Percentiles rank a stretch among this genome's conserved stretches.
Evolutionary conservation across 2,888 invertebrate species (phyloP).

Genomic region (Frankliniella intonsa): DNA sequence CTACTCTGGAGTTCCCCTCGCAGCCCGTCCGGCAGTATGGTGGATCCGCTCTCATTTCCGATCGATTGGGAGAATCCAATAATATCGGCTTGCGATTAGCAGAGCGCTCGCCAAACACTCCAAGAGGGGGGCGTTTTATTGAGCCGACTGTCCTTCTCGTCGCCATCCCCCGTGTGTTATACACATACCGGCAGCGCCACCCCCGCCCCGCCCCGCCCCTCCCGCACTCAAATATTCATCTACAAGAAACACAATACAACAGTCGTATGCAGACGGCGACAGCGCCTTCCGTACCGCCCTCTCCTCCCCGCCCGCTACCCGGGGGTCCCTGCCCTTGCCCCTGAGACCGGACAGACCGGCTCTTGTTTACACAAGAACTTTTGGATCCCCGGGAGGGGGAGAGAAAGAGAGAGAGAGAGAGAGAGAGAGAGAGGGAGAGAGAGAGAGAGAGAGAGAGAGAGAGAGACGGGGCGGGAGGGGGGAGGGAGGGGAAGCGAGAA

Average conservation of each 20-base stretch:
- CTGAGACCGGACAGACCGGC: neutral
- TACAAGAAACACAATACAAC: neutral
- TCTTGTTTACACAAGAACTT: conserved; percentile 3
- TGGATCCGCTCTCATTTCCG: neutral
- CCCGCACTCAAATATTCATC: conserved; percentile 2
- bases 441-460: too few relatives aligned
- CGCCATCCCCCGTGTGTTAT: too few relatives aligned
- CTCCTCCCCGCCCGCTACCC: neutral
- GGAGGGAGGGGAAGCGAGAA: too few relatives aligned
- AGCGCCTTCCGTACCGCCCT: neutral
- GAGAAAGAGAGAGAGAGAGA: neutral
- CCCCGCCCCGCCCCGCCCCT: neutral
- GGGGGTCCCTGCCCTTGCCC: neutral
- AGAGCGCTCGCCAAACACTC: neutral
- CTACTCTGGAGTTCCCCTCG: neutral
- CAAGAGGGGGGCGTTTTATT: neutral
- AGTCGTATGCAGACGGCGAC: neutral
- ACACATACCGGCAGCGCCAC: too few relatives aligned
- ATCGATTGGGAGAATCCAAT: neutral
- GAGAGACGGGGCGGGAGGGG: too few relatives aligned
- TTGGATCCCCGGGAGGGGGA: neutral
- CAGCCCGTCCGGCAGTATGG: neutral
- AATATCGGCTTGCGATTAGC: neutral
- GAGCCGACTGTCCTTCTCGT: neutral
- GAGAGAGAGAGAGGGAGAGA: too few relatives aligned